A percentile compares a stretch with the other conserved stretches of the same genome.
Conservation (phyloP, 2,113 vertebrate species). For the Trichomycterus rosablanca region DNA sequence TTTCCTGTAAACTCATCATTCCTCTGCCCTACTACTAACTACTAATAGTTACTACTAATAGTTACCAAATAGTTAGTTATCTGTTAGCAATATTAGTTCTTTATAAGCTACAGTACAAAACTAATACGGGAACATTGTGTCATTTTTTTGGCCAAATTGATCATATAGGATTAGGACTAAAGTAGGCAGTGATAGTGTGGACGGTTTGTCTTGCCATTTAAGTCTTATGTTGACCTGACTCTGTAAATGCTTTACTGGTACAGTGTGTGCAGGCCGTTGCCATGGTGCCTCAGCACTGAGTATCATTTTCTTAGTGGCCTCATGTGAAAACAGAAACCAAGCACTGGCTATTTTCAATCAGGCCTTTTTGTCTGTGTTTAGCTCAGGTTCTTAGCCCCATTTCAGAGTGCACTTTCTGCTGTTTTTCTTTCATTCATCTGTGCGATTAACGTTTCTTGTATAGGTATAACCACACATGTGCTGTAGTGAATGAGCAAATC, state of each 20-base stretch:
- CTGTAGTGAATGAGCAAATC: constrained; percentile 57
- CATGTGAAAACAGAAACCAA: constrained; percentile 44
- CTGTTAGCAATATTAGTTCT: too few relatives aligned
- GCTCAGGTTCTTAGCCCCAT: too few relatives aligned
- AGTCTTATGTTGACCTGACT: not conserved
- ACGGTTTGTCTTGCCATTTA: too few relatives aligned
- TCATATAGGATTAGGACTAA: too few relatives aligned
- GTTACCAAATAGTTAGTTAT: too few relatives aligned
- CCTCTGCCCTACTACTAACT: too few relatives aligned
- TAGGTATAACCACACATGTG: constrained; percentile 60
- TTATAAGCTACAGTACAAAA: too few relatives aligned
- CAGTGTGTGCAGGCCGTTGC: constrained; percentile 28
- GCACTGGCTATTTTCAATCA: constrained; percentile 44
- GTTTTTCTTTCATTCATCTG: not conserved
- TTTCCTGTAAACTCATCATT: too few relatives aligned
- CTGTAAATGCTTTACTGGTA: not conserved
- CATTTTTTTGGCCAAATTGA: too few relatives aligned
- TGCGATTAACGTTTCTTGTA: constrained; percentile 28
- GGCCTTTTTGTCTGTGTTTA: constrained; percentile 11
- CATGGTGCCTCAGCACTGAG: constrained; percentile 31
- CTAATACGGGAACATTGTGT: too few relatives aligned
- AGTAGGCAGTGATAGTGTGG: too few relatives aligned
- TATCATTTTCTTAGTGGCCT: constrained; percentile 26
- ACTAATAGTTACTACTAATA: too few relatives aligned
- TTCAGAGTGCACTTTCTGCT: not conserved